A percentile compares a stretch with the other conserved stretches of the same genome.
phyloP scores from a whole-genome alignment of 2,797 vertebrate genomes.

The Trichosurus vulpecula region DNA sequence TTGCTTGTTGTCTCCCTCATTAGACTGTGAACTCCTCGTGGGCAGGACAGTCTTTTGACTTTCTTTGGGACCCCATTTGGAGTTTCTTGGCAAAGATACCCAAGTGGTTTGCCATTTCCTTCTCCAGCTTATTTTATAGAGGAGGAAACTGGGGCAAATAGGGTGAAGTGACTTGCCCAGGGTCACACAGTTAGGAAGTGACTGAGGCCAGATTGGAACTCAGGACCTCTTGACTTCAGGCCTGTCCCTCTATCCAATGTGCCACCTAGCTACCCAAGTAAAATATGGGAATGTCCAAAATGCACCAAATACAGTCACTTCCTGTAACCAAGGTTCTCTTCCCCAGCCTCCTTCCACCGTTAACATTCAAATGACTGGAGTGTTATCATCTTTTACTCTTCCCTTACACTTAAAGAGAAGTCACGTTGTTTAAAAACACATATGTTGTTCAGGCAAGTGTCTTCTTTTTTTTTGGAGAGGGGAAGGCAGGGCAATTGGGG shows the following conservation, averaged over 20 bases:
- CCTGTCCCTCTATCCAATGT: not conserved
- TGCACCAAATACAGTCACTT: not conserved
- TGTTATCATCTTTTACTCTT: conserved; percentile 4
- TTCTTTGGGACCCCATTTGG: not conserved
- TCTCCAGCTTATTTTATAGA: not conserved
- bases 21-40: not conserved
- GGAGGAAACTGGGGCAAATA: not conserved
- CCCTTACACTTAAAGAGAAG: conserved; percentile 39
- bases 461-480: too few species aligned
- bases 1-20: not conserved
- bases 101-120: not conserved
- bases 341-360: not conserved
- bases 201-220: not conserved
- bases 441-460: not conserved
- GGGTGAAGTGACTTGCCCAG: not conserved
- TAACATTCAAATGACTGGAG: not conserved
- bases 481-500: too few species aligned
- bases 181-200: not conserved
- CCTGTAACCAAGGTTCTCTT: not conserved
- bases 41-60: not conserved
- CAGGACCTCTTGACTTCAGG: not conserved
- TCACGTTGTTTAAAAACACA: conserved; percentile 25
- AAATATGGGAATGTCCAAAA: not conserved
- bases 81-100: not conserved
- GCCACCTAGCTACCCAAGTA: not conserved